A percentile compares a stretch with the other conserved stretches of the same genome.
phyloP scores from a whole-genome alignment of 2,797 vertebrate species.

The Rhabdophis nuchalis region DNA sequence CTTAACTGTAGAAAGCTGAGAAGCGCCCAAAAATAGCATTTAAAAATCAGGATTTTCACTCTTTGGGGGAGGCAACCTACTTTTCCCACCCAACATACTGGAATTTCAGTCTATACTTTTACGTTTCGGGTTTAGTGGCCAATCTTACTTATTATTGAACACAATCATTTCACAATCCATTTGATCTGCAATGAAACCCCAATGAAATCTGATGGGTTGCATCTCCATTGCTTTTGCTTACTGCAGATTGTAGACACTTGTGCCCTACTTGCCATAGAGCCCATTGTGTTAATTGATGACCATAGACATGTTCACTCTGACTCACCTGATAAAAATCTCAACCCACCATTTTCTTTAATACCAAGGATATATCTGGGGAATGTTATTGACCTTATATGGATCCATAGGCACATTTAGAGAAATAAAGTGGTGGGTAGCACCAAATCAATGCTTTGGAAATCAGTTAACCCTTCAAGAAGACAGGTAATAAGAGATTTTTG shows the following conservation, averaged over 20 bases:
- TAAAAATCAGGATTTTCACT: not conserved
- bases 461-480: not conserved
- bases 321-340: not conserved
- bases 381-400: not conserved
- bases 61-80: not conserved
- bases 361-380: not conserved
- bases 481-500: not conserved
- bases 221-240: not conserved
- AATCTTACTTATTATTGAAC: not conserved
- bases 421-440: not conserved
- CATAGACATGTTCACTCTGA: not conserved
- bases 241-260: not conserved
- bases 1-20: not conserved
- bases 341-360: not conserved
- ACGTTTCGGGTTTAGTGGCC: not conserved
- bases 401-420: not conserved
- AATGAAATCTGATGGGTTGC: not conserved
- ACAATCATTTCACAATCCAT: not conserved
- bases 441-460: not conserved
- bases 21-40: not conserved
- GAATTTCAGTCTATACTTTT: not conserved
- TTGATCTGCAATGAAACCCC: not conserved
- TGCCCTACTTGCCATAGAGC: not conserved
- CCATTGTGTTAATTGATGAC: not conserved
- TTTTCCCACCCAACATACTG: not conserved